phyloP scores from a whole-genome alignment of 2,797 vertebrate genomes.

The Diceros bicornis region DNA sequence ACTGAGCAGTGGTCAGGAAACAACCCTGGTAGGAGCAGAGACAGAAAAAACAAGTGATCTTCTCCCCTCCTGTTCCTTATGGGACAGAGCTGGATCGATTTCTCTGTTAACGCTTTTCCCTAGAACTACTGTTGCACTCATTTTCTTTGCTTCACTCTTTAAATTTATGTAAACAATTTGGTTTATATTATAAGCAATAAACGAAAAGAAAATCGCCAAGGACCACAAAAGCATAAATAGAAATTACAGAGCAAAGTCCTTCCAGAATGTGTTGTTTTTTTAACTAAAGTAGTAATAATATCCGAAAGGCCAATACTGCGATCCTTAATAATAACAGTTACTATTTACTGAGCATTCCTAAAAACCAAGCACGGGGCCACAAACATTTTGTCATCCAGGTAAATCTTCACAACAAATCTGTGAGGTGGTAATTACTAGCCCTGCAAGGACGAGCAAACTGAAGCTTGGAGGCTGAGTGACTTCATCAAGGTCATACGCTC shows the following conservation, averaged over 20 bases:
- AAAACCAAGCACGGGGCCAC: neutral
- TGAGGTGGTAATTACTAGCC: neutral
- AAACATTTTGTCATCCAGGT: neutral
- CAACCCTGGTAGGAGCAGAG: neutral
- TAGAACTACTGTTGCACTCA: neutral
- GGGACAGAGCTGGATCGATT: neutral
- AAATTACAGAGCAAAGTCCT: neutral
- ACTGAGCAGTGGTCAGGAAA: neutral
- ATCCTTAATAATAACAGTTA: neutral
- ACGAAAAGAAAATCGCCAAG: constrained; percentile 16
- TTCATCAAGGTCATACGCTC: neutral
- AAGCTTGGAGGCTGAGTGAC: neutral
- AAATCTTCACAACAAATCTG: neutral
- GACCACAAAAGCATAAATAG: constrained; percentile 13
- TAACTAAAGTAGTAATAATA: neutral
- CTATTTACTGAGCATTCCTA: neutral
- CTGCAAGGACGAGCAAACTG: neutral
- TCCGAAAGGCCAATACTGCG: neutral
- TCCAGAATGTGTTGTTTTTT: neutral
- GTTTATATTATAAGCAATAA: neutral
- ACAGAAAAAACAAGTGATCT: neutral
- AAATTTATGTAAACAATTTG: neutral
- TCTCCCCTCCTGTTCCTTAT: neutral
- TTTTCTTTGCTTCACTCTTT: neutral
- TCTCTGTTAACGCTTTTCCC: neutral